Percentiles rank a stretch among this genome's conserved stretches.
Evolutionary conservation across 1,140 invertebrate genomes (phyloP).

Genomic region (Oryctes rhinoceros): DNA sequence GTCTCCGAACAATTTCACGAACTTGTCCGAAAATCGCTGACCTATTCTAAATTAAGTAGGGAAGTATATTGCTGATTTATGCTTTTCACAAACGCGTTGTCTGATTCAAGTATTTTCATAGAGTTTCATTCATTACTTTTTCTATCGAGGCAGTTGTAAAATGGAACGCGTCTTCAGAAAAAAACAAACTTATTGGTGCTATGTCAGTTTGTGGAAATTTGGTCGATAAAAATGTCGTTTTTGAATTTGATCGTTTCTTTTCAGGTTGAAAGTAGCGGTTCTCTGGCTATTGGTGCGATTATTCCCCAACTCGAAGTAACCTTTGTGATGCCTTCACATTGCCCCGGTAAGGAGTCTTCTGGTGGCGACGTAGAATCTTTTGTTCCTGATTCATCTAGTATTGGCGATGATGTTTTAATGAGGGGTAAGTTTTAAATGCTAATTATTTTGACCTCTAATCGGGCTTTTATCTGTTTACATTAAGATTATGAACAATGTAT

Average conservation of each 20-base stretch:
- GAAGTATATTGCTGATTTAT: conserved; percentile 9
- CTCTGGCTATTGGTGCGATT: conserved; percentile 77
- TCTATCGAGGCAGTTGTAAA: background rate
- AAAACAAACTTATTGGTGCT: conserved; percentile 16
- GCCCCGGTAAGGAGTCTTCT: conserved; percentile 82
- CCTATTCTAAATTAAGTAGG: background rate
- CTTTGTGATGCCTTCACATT: conserved; percentile 83
- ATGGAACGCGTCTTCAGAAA: background rate
- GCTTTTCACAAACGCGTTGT: background rate
- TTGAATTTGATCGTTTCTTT: background rate
- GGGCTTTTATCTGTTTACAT: too few relatives aligned
- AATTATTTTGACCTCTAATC: too few relatives aligned
- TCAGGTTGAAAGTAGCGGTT: conserved; percentile 63
- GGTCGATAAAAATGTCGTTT: background rate
- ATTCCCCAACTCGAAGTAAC: conserved; percentile 88
- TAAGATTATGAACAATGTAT: too few relatives aligned
- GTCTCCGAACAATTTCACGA: background rate
- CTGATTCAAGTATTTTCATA: background rate
- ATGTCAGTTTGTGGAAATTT: conserved; percentile 8
- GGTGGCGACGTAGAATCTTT: conserved; percentile 82
- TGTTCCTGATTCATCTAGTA: conserved; percentile 81
- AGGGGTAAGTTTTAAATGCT: conserved; percentile 48
- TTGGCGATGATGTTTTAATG: conserved; percentile 73
- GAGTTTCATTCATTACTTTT: conserved; percentile 36
- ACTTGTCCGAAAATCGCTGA: background rate